These are phyloP conservation scores for Ligdia adustata DNA, from an alignment of 2,888 invertebrate genomes.

Conservation along the genomic window DNA sequence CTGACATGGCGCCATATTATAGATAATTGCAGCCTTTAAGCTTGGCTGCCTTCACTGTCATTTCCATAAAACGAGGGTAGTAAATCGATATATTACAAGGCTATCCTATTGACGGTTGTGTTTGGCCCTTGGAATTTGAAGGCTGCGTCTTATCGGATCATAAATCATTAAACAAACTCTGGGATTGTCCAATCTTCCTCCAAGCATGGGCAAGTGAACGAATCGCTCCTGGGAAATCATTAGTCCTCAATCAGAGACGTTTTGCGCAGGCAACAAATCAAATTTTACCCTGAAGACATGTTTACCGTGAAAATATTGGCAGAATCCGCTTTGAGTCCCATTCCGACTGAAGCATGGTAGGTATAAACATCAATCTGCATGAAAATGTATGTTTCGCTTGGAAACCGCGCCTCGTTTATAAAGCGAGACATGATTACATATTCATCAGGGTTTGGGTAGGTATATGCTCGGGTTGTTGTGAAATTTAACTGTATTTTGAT, in stretches of 20 bases:
- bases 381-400: conserved; percentile 44
- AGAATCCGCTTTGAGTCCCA: conserved; percentile 17
- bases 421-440: conserved; percentile 54
- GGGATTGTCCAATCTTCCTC: conserved; percentile 14
- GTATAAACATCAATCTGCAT: conserved; percentile 45
- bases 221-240: conserved; percentile 31
- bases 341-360: conserved; percentile 17
- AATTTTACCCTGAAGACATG: conserved; percentile 22
- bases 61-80: neutral
- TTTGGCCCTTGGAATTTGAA: conserved; percentile 1
- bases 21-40: neutral
- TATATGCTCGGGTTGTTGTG: conserved; percentile 39
- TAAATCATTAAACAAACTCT: conserved; percentile 17
- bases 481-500: conserved; percentile 47
- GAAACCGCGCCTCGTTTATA: conserved; percentile 42
- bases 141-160: neutral
- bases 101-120: neutral
- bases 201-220: neutral
- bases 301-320: conserved; percentile 25
- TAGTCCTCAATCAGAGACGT: conserved; percentile 27
- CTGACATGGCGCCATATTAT: neutral
- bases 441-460: conserved; percentile 46
- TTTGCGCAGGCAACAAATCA: conserved; percentile 22
- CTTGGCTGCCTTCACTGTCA: neutral
- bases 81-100: conserved; percentile 9